These are phyloP conservation scores for Notiomystis cincta DNA, from an alignment of 2,113 vertebrate genomes.

Conservation along the genomic window DNA sequence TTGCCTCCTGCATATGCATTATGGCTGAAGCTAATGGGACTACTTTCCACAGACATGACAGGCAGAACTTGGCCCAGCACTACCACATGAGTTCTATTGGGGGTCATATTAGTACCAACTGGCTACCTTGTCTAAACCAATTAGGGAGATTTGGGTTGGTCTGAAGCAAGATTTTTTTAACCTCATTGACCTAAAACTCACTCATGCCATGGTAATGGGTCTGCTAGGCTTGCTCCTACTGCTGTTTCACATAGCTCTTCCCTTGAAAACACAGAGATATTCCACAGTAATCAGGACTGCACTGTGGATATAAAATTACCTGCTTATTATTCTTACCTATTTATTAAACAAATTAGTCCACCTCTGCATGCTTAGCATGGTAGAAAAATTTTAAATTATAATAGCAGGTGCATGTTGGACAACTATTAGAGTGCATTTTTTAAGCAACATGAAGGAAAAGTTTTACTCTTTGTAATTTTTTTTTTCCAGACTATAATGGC, in stretches of 20 bases:
- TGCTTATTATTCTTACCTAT: not conserved
- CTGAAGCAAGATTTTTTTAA: not conserved
- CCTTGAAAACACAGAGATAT: not conserved
- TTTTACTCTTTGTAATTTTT: not conserved
- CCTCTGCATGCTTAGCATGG: not conserved
- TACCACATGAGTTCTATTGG: not conserved
- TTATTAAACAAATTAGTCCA: constrained; percentile 3
- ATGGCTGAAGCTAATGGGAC: not conserved
- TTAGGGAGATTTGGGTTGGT: not conserved
- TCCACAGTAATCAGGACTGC: not conserved
- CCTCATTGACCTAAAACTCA: not conserved
- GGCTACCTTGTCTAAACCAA: not conserved
- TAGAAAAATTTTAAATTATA: not conserved
- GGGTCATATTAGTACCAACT: not conserved
- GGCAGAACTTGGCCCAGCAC: not conserved
- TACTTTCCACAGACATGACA: not conserved
- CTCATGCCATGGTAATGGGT: not conserved
- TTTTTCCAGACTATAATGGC: not conserved
- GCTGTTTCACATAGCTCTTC: not conserved
- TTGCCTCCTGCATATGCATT: not conserved
- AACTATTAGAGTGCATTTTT: not conserved
- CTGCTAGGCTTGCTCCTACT: not conserved
- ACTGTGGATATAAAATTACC: not conserved
- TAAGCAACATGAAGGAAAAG: not conserved
- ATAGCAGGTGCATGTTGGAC: not conserved